Percentiles rank a stretch among this genome's conserved stretches.
phyloP scores from a whole-genome alignment of 2,888 invertebrate species.

The Folsomia manolachei region DNA sequence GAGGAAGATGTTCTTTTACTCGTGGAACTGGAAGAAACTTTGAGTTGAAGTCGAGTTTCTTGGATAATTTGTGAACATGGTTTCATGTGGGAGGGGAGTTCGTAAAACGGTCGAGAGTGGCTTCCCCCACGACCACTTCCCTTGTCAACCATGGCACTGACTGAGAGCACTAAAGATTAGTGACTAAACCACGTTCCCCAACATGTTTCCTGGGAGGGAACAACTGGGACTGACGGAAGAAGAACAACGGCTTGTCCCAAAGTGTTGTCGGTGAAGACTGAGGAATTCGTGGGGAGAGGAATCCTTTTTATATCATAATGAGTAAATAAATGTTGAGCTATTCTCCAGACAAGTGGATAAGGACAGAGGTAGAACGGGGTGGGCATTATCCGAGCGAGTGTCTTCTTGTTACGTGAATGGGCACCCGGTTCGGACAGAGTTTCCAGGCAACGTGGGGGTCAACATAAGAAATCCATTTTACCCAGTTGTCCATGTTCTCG shows the following conservation, averaged over 20 bases:
- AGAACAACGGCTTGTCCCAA: no score
- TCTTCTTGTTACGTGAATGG: no score
- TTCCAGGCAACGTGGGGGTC: no score
- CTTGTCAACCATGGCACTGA: background rate
- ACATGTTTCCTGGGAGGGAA: background rate
- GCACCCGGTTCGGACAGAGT: no score
- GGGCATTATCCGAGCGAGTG: no score
- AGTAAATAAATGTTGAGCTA: no score
- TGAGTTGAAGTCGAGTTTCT: conserved; percentile 42
- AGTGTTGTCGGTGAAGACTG: no score
- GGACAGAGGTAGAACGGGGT: no score
- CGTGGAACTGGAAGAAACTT: no score
- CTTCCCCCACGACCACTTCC: conserved; percentile 20
- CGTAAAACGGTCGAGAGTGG: conserved; percentile 43
- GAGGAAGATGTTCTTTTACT: conserved; percentile 16
- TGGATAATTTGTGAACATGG: conserved; percentile 48
- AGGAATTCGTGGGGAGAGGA: background rate
- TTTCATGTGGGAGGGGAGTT: conserved; percentile 45
- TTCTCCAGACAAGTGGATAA: no score
- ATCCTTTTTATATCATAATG: background rate
- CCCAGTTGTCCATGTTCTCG: no score
- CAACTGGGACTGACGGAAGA: background rate
- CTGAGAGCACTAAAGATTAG: background rate
- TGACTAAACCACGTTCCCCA: background rate
- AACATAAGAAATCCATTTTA: no score